phyloP scores from a whole-genome alignment of 2,113 vertebrate species.

The Gracilinanus agilis region DNA sequence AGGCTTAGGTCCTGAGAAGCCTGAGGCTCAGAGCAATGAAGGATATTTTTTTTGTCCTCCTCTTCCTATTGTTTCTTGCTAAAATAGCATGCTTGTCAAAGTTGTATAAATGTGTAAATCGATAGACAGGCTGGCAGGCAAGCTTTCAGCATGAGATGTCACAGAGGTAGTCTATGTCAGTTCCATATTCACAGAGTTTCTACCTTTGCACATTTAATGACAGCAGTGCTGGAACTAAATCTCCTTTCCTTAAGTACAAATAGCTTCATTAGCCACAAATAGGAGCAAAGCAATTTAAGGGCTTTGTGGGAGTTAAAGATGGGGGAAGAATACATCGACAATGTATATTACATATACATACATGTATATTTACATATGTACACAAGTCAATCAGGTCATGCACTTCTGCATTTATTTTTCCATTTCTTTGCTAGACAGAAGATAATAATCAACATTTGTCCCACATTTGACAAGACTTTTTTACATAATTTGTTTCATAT shows the following conservation, averaged over 20 bases:
- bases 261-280: not conserved
- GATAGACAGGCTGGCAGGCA: constrained; percentile 50
- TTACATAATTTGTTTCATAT: too few relatives aligned
- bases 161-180: constrained; percentile 28
- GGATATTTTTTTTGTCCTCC: constrained; percentile 35
- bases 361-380: too few relatives aligned
- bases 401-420: not conserved
- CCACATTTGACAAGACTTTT: too few relatives aligned
- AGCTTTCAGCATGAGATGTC: constrained; percentile 58
- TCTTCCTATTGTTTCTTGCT: constrained; percentile 74
- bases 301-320: constrained; percentile 12
- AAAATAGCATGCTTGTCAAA: constrained; percentile 75
- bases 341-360: not conserved
- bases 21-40: constrained; percentile 60
- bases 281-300: constrained; percentile 38
- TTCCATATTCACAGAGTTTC: constrained; percentile 1
- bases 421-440: not conserved
- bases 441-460: not conserved
- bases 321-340: constrained; percentile 26
- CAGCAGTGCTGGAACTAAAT: constrained; percentile 25
- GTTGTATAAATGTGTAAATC: constrained; percentile 54
- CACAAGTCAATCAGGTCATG: not conserved
- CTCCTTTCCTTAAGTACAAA: not conserved
- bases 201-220: constrained; percentile 46
- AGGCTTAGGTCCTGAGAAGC: constrained; percentile 44